phyloP scores from a whole-genome alignment of 2,888 invertebrate species.

The Synanthedon tipuliformis region DNA sequence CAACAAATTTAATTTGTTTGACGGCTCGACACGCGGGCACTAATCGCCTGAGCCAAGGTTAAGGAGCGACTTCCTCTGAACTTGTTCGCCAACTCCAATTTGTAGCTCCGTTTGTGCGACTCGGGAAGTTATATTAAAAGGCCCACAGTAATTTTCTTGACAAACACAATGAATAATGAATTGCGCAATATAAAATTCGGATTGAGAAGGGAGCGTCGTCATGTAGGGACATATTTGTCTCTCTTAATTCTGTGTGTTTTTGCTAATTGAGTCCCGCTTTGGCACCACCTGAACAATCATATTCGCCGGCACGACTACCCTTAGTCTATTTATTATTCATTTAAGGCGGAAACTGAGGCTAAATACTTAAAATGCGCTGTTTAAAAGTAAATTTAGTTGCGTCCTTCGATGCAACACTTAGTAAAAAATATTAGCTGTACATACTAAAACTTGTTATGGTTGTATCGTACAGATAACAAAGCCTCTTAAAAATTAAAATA shows the following conservation, averaged over 20 bases:
- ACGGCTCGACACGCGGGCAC: slow-evolving; percentile 41
- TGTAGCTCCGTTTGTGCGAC: slow-evolving; percentile 31
- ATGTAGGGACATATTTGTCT: slow-evolving; percentile 60
- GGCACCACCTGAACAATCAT: slow-evolving; percentile 39
- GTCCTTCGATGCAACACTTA: background rate
- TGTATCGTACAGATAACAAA: too few relatives aligned
- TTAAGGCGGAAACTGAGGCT: slow-evolving; percentile 11
- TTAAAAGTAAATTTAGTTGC: slow-evolving; percentile 5
- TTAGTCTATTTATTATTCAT: slow-evolving; percentile 48
- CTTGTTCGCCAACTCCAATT: slow-evolving; percentile 57
- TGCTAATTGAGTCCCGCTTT: slow-evolving; percentile 62
- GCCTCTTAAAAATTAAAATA: too few relatives aligned
- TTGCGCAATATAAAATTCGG: slow-evolving; percentile 65
- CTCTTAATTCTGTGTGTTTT: slow-evolving; percentile 67
- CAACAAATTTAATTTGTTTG: slow-evolving; percentile 51
- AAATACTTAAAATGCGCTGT: slow-evolving; percentile 17
- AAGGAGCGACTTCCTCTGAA: slow-evolving; percentile 39
- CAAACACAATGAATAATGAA: slow-evolving; percentile 66
- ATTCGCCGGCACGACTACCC: slow-evolving; percentile 18
- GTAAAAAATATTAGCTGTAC: too few relatives aligned
- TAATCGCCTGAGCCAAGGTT: slow-evolving; percentile 44
- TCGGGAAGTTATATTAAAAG: slow-evolving; percentile 68
- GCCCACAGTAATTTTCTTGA: slow-evolving; percentile 66
- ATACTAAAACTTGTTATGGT: too few relatives aligned
- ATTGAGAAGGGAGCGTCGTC: slow-evolving; percentile 55